Conservation (phyloP, 37 sponge, comb jelly and placozoan genomes). For the Oscarella lobularis region DNA sequence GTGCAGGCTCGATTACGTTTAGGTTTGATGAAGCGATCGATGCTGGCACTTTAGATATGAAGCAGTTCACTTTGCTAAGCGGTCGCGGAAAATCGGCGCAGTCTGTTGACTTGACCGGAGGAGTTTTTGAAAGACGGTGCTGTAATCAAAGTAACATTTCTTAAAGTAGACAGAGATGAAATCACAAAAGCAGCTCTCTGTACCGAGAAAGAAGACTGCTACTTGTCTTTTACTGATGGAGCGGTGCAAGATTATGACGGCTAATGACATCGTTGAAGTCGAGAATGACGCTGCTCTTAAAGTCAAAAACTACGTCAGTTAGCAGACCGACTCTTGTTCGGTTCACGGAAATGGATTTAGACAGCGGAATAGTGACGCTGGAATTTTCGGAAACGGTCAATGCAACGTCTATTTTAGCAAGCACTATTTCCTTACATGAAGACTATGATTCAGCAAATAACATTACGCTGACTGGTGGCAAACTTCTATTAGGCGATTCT, state of each 20-base stretch:
- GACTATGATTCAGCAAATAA: conserved; percentile 6
- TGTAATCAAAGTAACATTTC: too few relatives aligned
- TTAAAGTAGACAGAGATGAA: conserved; percentile 45
- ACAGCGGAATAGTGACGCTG: conserved; percentile 47
- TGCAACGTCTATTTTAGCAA: conserved; percentile 21
- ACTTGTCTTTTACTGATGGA: conserved; percentile 21
- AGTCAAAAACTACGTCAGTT: background rate
- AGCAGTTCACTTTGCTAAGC: conserved; percentile 17
- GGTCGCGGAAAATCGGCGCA: too few relatives aligned
- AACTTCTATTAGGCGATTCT: conserved; percentile 37
- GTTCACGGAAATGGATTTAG: conserved; percentile 55
- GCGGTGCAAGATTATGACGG: conserved; percentile 56
- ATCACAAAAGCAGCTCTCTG: conserved; percentile 35
- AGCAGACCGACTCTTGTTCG: conserved; percentile 27
- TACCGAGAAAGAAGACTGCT: background rate
- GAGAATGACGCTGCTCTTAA: background rate
- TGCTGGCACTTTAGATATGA: conserved; percentile 12
- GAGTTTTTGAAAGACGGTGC: too few relatives aligned
- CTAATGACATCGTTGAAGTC: conserved; percentile 32
- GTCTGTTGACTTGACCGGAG: too few relatives aligned
- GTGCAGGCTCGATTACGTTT: conserved; percentile 23
- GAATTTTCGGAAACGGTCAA: conserved; percentile 71
- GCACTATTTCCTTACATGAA: conserved; percentile 47
- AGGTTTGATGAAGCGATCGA: background rate
- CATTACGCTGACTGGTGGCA: conserved; percentile 52